These are phyloP conservation scores for Drosophila putrida DNA, from an alignment of 2,888 invertebrate genomes.

Conservation along the genomic window DNA sequence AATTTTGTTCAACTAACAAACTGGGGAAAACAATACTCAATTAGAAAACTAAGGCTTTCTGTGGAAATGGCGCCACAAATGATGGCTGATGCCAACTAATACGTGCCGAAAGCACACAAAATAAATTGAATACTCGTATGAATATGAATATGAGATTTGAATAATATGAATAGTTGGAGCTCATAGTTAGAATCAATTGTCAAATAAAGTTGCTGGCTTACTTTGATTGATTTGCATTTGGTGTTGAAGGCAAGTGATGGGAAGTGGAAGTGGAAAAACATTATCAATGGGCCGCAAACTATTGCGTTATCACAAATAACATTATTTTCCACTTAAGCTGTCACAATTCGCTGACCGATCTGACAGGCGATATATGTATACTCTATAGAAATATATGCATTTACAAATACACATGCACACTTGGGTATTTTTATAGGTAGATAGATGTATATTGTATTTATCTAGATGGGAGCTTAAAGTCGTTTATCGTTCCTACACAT, in stretches of 20 bases:
- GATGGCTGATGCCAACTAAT: neutral
- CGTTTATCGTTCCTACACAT: constrained; percentile 28
- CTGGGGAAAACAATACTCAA: neutral
- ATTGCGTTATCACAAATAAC: constrained; percentile 49
- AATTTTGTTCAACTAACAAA: neutral
- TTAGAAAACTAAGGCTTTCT: neutral
- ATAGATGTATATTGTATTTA: constrained; percentile 24
- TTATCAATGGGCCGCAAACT: constrained; percentile 14
- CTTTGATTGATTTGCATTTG: constrained; percentile 42
- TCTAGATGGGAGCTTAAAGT: constrained; percentile 18
- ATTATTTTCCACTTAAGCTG: constrained; percentile 69
- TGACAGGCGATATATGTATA: constrained; percentile 9
- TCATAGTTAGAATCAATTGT: constrained; percentile 4
- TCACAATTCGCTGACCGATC: constrained; percentile 35
- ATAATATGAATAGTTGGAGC: neutral
- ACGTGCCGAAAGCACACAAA: neutral
- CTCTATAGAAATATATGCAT: too few species aligned
- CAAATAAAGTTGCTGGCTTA: constrained; percentile 2
- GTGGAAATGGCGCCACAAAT: constrained; percentile 6
- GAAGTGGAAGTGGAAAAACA: neutral
- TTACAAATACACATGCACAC: neutral
- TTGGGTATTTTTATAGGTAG: neutral
- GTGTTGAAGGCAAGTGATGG: neutral
- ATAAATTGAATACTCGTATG: constrained; percentile 1
- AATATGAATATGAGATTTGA: constrained; percentile 9